Evolutionary conservation across 2,113 vertebrate genomes (phyloP).

Genomic region (Anthoscopus minutus): DNA sequence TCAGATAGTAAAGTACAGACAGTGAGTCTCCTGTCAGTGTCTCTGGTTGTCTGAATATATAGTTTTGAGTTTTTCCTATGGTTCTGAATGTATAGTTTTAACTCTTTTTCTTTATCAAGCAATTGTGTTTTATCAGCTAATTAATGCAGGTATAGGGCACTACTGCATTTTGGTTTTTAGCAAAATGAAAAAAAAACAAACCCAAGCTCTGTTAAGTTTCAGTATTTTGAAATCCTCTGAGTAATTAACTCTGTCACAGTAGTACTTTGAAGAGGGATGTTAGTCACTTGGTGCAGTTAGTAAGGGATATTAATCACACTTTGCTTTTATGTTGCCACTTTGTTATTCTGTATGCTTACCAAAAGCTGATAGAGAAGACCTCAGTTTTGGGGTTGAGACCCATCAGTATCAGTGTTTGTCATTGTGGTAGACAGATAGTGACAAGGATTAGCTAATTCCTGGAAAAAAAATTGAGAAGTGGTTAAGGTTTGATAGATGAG

Average conservation of each 20-base stretch:
- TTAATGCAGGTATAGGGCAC: background rate
- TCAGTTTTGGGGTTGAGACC: background rate
- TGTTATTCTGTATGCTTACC: background rate
- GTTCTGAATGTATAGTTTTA: background rate
- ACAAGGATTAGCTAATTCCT: background rate
- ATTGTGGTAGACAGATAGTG: background rate
- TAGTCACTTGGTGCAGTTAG: background rate
- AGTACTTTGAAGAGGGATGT: background rate
- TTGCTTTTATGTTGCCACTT: background rate
- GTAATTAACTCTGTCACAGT: background rate
- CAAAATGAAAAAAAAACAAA: background rate
- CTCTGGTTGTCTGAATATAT: background rate
- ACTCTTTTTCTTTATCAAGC: background rate
- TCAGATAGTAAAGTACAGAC: background rate
- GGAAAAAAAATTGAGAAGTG: background rate
- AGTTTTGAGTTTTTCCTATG: background rate
- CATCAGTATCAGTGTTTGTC: background rate
- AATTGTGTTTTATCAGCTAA: background rate
- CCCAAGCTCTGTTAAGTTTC: background rate
- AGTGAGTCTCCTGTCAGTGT: background rate
- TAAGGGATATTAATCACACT: background rate
- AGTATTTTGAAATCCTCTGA: background rate
- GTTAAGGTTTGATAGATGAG: background rate
- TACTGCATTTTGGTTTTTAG: background rate
- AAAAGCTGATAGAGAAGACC: background rate